Base-by-base conservation (phyloP, 2,797 vertebrate species). In the Macrochelys suwanniensis region DNA sequence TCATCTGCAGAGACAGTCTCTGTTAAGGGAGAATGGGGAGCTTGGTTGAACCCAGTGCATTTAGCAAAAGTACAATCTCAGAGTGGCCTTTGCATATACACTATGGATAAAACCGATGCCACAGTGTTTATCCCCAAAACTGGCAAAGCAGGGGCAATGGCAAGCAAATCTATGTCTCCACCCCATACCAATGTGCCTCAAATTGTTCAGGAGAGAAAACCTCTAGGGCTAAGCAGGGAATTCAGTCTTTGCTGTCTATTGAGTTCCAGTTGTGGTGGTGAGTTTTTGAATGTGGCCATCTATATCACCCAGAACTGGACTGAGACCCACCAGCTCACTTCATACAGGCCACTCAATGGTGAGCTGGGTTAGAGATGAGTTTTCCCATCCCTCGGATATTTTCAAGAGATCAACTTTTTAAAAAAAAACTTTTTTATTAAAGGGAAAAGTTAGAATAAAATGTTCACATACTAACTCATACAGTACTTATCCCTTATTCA, bases 1-100 rank as follows among this genome's bases (percentile, higher is more conserved):
- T 91, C 91, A 23, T 97, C 96, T 91, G 85, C 88, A 45, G 13
- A 80, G 81, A 53, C n/a, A 86, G 95, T 92, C 57, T 19, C 95
- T 96, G 54, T 4, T 56, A 85, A 91, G 25, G 93, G n/a, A 87
- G 5, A 80, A 88, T 15, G 5, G 16, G 7, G 88, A 79, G 47
- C 89, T 79, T 91, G 42, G 31, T 89, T 47, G 95, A 79, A 49
- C 1, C 2, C 82, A 1, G 3, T 82, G 82, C 15, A 76, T 84
- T 3, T 6, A 37, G 82, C 0, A 5, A 85, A 68, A 4, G 33
- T 11, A 53, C 3, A 6, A 42, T 80, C 50, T 80, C 90, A 77
- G 7, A 4, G 13, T 3, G 47, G 6, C 4, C 56, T 76, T 80
- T n/a, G 26, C 45, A 25, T 28, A 16, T 42, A 25, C 11, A 25